phyloP scores from a whole-genome alignment of 2,113 vertebrate species.

The Tringa solitaria region DNA sequence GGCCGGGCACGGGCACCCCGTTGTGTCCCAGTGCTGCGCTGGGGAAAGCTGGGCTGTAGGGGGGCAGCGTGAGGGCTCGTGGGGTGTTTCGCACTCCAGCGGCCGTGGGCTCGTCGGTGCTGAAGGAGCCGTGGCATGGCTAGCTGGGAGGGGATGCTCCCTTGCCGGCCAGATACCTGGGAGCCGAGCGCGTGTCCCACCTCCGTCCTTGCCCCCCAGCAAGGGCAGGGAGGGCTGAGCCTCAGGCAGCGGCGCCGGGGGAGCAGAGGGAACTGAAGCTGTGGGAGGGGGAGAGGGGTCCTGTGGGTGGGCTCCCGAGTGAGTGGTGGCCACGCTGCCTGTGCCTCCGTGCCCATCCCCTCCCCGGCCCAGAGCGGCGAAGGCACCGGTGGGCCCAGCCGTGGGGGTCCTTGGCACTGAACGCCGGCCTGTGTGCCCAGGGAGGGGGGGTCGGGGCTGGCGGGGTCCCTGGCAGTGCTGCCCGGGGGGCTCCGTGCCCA shows the following conservation, averaged over 20 bases:
- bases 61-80: fast-evolving
- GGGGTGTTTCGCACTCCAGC: fast-evolving
- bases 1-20: fast-evolving
- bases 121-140: neutral
- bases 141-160: neutral
- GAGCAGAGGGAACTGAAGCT: neutral
- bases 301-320: neutral
- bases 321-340: neutral
- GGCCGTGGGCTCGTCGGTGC: fast-evolving
- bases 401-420: neutral
- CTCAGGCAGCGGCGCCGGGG: fast-evolving
- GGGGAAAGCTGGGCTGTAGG: fast-evolving
- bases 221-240: neutral
- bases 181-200: fast-evolving
- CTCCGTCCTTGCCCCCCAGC: neutral
- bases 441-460: neutral
- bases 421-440: neutral
- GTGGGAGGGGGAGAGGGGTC: neutral
- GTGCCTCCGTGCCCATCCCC: neutral
- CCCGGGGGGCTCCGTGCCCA: neutral
- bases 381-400: neutral
- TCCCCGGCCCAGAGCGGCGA: neutral
- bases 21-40: fast-evolving
- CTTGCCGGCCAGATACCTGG: neutral
- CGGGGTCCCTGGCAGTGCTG: fast-evolving